These are phyloP conservation scores for Drosophila bipectinata DNA, from an alignment of 1,140 invertebrate species.

Conservation along the genomic window DNA sequence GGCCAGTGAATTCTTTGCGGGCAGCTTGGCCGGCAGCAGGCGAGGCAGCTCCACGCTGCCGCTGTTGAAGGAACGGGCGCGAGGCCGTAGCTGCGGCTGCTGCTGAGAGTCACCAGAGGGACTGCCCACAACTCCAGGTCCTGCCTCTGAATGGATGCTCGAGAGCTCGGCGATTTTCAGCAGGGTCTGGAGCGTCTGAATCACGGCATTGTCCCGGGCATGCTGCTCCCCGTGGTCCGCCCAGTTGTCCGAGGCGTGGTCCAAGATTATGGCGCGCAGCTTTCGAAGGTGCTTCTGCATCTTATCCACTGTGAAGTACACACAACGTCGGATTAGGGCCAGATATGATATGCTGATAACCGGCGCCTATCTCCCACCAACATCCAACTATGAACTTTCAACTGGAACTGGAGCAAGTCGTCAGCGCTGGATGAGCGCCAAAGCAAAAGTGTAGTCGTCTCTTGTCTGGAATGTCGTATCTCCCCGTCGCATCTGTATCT, in stretches of 20 bases:
- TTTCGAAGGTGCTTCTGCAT: constrained; percentile 81
- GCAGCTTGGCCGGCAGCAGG: constrained; percentile 58
- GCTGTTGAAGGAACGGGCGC: constrained; percentile 69
- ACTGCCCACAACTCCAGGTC: constrained; percentile 50
- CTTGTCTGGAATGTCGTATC: constrained; percentile 54
- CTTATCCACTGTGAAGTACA: constrained; percentile 66
- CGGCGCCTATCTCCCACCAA: constrained; percentile 44
- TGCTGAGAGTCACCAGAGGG: constrained; percentile 29
- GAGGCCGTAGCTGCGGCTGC: constrained; percentile 37
- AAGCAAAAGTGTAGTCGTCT: constrained; percentile 58
- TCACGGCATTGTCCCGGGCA: constrained; percentile 71
- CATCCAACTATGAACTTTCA: not conserved
- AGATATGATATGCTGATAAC: constrained; percentile 19
- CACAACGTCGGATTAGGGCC: constrained; percentile 27
- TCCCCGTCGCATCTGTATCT: constrained; percentile 4
- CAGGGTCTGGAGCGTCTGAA: constrained; percentile 76
- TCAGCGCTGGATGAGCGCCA: constrained; percentile 57
- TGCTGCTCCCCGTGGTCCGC: constrained; percentile 69
- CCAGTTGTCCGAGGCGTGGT: constrained; percentile 64
- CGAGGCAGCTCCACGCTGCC: constrained; percentile 64
- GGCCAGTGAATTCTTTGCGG: constrained; percentile 65
- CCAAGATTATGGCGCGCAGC: constrained; percentile 70
- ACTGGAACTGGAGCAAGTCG: constrained; percentile 49
- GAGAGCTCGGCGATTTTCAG: constrained; percentile 81
- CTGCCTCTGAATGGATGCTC: constrained; percentile 56